A percentile compares a stretch with the other conserved stretches of the same genome.
Conservation (phyloP, 2,113 vertebrate species). For the Malurus elegans region DNA sequence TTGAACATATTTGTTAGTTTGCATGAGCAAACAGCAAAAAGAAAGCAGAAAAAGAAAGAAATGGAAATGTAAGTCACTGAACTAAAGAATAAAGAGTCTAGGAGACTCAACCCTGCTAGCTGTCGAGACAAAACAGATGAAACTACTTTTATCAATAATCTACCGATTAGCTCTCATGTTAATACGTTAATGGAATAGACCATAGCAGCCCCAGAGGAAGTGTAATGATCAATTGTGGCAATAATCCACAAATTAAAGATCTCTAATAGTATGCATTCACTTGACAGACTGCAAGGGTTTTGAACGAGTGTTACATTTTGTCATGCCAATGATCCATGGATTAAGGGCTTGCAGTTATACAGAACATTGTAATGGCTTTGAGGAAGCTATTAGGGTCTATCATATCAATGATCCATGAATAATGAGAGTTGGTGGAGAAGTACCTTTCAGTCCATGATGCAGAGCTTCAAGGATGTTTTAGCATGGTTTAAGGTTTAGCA, state of each 20-base stretch:
- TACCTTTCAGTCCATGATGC: neutral
- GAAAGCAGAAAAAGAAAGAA: neutral
- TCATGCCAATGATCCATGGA: constrained; percentile 25
- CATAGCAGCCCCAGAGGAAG: constrained; percentile 8
- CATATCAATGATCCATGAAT: constrained; percentile 30
- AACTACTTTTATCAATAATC: constrained; percentile 3
- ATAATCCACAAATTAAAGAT: constrained; percentile 23
- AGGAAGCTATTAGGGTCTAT: neutral
- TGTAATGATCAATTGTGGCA: constrained; percentile 20
- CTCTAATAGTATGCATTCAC: neutral
- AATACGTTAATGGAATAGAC: neutral
- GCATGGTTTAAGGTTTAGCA: constrained; percentile 5
- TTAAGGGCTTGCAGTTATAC: constrained; percentile 20
- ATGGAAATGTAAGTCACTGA: neutral
- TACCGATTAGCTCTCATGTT: neutral
- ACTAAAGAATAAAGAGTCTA: neutral
- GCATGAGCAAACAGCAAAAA: neutral
- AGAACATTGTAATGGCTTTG: constrained; percentile 1
- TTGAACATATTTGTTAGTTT: neutral
- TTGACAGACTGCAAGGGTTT: constrained; percentile 21
- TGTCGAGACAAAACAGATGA: neutral
- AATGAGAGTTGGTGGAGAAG: neutral
- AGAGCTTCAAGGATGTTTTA: neutral
- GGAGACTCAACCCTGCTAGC: neutral
- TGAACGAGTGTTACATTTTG: neutral